A percentile compares a stretch with the other conserved stretches of the same genome.
phyloP scores from a whole-genome alignment of 2,888 invertebrate genomes.

The Harpagoxenus sublaevis region DNA sequence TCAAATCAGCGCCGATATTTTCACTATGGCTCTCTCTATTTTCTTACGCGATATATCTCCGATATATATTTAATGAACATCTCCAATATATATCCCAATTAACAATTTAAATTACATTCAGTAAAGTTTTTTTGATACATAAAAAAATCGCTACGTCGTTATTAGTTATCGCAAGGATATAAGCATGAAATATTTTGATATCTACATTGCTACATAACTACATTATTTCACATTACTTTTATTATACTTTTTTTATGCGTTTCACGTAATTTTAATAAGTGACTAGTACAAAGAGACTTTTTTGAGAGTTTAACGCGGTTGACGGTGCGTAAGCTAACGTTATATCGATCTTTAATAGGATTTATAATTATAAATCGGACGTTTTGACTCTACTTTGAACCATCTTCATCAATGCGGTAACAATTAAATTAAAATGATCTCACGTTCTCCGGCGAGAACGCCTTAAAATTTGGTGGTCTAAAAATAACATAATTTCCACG shows the following conservation, averaged over 20 bases:
- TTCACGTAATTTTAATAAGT: not conserved
- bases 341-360: too few species aligned
- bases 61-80: not conserved
- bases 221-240: not conserved
- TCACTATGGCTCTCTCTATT: not conserved
- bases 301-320: too few species aligned
- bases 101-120: not conserved
- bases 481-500: too few species aligned
- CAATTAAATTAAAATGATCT: too few species aligned
- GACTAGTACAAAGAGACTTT: too few species aligned
- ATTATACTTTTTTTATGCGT: not conserved
- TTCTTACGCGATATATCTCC: not conserved
- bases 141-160: not conserved
- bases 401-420: too few species aligned
- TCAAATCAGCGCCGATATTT: slow-evolving; percentile 19
- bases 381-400: too few species aligned
- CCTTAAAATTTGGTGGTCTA: too few species aligned
- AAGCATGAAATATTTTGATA: not conserved
- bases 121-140: not conserved
- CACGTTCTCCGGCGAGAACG: too few species aligned
- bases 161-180: not conserved
- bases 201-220: too few species aligned
- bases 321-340: too few species aligned
- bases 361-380: too few species aligned
- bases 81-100: not conserved